phyloP scores from a whole-genome alignment of 2,888 invertebrate species.

The Coelogynopora nodosa region DNA sequence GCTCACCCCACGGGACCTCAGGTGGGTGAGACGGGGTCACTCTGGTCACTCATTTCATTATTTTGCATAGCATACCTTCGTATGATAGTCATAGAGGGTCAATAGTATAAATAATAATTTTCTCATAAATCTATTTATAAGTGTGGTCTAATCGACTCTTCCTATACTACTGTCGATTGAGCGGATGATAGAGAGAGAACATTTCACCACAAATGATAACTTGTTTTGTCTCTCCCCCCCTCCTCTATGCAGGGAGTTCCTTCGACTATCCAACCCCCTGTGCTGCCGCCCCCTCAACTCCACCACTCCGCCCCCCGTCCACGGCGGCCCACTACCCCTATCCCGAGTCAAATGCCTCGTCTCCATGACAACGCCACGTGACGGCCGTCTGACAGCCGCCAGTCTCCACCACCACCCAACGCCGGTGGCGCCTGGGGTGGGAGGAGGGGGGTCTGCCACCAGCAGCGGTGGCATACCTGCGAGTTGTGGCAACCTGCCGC shows the following conservation, averaged over 20 bases:
- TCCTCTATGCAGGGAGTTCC: constrained; percentile 72
- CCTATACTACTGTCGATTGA: no score
- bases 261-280: constrained; percentile 84
- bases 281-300: constrained; percentile 61
- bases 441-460: background rate
- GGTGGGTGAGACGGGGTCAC: no score
- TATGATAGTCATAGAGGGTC: no score
- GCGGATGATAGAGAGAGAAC: no score
- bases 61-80: no score
- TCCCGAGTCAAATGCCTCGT: constrained; percentile 90
- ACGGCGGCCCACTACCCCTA: constrained; percentile 84
- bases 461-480: background rate
- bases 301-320: constrained; percentile 48
- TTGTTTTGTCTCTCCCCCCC: no score
- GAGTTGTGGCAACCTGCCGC: constrained; percentile 58
- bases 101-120: no score
- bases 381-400: constrained; percentile 63
- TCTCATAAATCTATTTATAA: no score
- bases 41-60: no score
- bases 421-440: background rate
- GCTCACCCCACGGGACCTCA: constrained; percentile 81
- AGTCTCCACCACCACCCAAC: background rate
- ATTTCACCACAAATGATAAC: no score
- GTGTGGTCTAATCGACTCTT: no score
- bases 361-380: constrained; percentile 96